Percentiles rank a stretch among this genome's conserved stretches.
These are phyloP conservation scores for Blomia tropicalis DNA, from an alignment of 2,888 invertebrate genomes.

Conservation along the genomic window DNA sequence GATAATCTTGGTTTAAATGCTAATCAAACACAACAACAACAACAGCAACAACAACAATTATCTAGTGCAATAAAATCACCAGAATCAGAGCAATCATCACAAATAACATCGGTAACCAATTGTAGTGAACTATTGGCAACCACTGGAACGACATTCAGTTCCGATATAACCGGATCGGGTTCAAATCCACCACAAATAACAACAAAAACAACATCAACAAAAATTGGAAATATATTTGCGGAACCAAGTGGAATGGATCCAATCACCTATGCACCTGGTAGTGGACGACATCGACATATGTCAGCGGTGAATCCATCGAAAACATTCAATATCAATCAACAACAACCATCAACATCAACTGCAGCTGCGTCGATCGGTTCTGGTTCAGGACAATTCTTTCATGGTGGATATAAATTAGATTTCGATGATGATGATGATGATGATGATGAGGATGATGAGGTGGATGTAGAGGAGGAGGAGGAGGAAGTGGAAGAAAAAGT, in stretches of 20 bases:
- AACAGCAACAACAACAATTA: neutral
- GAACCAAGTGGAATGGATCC: too few species aligned
- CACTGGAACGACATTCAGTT: conserved; percentile 14
- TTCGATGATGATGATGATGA: conserved; percentile 16
- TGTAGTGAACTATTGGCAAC: conserved; percentile 2
- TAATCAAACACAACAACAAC: neutral
- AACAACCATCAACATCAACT: neutral
- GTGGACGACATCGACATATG: too few species aligned
- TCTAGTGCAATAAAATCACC: conserved; percentile 3
- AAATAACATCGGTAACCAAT: conserved; percentile 16
- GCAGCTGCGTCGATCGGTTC: neutral
- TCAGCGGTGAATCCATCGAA: too few species aligned
- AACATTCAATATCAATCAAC: neutral
- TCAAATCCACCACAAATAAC: too few species aligned
- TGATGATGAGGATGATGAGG: neutral
- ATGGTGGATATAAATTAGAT: neutral
- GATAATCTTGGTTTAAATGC: neutral
- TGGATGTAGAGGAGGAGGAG: neutral
- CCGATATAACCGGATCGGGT: neutral
- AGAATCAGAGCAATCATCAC: conserved; percentile 20
- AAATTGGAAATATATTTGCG: too few species aligned
- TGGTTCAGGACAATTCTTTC: neutral
- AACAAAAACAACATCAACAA: too few species aligned
- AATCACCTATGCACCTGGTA: too few species aligned
- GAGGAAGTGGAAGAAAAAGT: neutral